Percentiles rank a stretch among this genome's conserved stretches.
Conservation (phyloP, 1,140 invertebrate genomes). For the Leptinotarsa texana region DNA sequence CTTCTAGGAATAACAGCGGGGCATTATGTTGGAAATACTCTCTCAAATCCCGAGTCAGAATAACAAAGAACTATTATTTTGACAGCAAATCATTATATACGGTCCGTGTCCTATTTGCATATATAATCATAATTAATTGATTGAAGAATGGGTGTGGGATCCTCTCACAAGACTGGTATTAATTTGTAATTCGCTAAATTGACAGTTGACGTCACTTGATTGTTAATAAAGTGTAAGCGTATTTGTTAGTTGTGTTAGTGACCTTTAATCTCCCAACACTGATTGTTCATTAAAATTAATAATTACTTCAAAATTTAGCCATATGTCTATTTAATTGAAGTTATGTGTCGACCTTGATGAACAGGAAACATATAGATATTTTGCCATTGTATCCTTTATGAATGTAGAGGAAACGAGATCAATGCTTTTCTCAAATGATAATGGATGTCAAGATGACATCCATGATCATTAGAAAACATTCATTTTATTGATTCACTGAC, state of each 20-base stretch:
- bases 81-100: constrained; percentile 2
- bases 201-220: constrained; percentile 37
- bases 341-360: neutral
- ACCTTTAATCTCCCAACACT: constrained; percentile 43
- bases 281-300: constrained; percentile 44
- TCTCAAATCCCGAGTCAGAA: too few species aligned
- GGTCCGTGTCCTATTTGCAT: constrained; percentile 16
- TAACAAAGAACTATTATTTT: neutral
- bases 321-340: neutral
- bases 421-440: too few species aligned
- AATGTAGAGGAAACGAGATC: too few species aligned
- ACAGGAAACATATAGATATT: neutral
- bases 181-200: constrained; percentile 36
- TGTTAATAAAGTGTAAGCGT: constrained; percentile 35
- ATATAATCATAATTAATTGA: constrained; percentile 28
- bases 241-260: constrained; percentile 43
- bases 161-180: constrained; percentile 21
- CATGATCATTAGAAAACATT: too few species aligned
- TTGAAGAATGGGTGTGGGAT: constrained; percentile 18
- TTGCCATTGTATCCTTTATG: too few species aligned
- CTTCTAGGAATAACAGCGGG: too few species aligned
- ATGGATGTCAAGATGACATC: too few species aligned
- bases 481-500: too few species aligned
- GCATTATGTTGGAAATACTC: too few species aligned
- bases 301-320: neutral